Base-by-base conservation (phyloP, 2,888 invertebrate genomes). In the Acronicta psi region DNA sequence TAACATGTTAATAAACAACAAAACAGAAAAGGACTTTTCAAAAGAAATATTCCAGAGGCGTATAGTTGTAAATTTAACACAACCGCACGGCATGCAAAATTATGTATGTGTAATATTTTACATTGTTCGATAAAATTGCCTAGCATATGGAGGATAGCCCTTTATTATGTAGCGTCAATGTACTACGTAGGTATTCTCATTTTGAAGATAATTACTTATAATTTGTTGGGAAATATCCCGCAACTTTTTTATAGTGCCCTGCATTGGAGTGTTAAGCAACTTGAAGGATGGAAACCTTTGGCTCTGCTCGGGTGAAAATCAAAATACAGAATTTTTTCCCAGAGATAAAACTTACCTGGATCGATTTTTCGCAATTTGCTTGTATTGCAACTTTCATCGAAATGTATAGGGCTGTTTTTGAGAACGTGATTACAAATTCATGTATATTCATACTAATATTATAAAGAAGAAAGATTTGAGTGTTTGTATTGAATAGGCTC, bases 181-280 rank as follows among this genome's bases (percentile, higher is more conserved):
- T 25, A 37, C 37, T 60, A 41, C 17, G 31, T n/a, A n/a, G n/a
- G n/a, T 40, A 38, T 47, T 51, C 29, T 71, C 58, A 37, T 57
- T 51, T 60, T 62, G 40, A 44, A 36, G n/a, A 51, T 76, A 73
- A 73, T 76, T 47, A 59, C 44, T 25, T 37, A 38, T 74, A 46
- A 74, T 73, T 64, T 70, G 73, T 58, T 69, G 56, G 62, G 55
- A 59, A 58, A 55, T 52, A 51, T 17, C 18, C 13, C 37, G 41
- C 42, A 45, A 37, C 41, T 59, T 45, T 40, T 47, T 38, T 44
- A 23, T 59, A 59, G 52, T 49, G 50, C n/a, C 43, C 23, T 10
- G 51, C 37, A 45, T 25, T 44, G 3, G 0, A 56, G 65, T 40
- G 51, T 56, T 71, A 43, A 71, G 18, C 45, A 23, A 47, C 10